Conservation (phyloP, 2,888 invertebrate genomes). For the Pollenia griseotomentosa region DNA sequence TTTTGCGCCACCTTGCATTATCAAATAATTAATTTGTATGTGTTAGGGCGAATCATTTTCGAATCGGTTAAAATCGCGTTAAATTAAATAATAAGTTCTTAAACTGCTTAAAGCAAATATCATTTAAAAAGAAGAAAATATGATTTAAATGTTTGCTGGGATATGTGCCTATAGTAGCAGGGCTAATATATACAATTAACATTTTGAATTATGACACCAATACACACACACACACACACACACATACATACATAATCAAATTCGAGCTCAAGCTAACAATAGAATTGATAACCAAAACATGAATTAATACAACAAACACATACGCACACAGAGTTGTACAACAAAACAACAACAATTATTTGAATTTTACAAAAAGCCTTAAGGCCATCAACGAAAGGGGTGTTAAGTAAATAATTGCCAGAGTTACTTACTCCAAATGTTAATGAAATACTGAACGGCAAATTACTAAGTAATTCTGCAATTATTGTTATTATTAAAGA, state of each 20-base stretch:
- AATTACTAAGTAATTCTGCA: constrained; percentile 20
- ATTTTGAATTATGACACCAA: constrained; percentile 64
- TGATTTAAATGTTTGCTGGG: no score
- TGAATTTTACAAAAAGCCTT: constrained; percentile 14
- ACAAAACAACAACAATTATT: not conserved
- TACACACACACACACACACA: not conserved
- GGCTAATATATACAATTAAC: constrained; percentile 60
- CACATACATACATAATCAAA: not conserved
- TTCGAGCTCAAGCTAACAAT: constrained; percentile 2
- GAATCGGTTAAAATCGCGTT: no score
- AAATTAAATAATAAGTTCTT: no score
- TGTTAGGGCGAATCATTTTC: no score
- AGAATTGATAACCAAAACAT: constrained; percentile 43
- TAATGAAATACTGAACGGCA: constrained; percentile 19
- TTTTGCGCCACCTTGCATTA: no score
- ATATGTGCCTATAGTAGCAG: no score
- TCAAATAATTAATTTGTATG: no score
- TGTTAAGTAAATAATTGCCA: constrained; percentile 64
- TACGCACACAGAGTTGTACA: not conserved
- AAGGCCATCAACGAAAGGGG: constrained; percentile 35
- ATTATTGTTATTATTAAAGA: constrained; percentile 3
- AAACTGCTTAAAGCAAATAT: no score
- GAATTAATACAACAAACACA: constrained; percentile 49
- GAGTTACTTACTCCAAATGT: constrained; percentile 4
- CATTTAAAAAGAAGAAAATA: no score